Base-by-base conservation (phyloP, 1,140 invertebrate genomes). In the Sminthurinus signatus region DNA sequence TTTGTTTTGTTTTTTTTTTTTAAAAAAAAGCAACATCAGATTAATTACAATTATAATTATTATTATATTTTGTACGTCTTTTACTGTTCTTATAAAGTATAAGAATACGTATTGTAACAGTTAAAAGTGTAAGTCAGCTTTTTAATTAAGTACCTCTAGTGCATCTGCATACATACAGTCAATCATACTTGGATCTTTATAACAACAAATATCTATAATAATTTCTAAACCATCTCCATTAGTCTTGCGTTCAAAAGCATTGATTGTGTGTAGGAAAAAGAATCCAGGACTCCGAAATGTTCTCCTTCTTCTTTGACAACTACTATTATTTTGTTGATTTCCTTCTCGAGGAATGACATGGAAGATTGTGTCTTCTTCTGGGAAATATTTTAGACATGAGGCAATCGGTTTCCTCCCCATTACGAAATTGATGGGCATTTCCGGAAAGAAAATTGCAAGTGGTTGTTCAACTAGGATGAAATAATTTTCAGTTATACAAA, bases 231-330 rank as follows among this genome's bases (percentile, higher is more conserved):
- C 79, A 46, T 86, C 83, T 15, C 73, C 68, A 51, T 79, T 78
- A 50, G 54, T 76, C 68, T 66, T 70, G 73, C 52, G 75, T 73
- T 92, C 91, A 73, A 85, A 96, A 56, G 88, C 84, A 78, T 96
- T 96, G 57, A 94, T 91, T 32, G 91, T 88, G 73, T 96, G 93
- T 2, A 94, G 80, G 70, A 86, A 92, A 73, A 94, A 93, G 65
- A 94, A 86, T 0, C 85, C 77, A 60, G 89, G 85, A 0, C 88
- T 81, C 23, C 83, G 73, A 73, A 84, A 88, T 48, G 81, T 83
- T 71, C 46, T 80, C n/a, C n/a, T n/a, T 81, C 1, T 76, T 75
- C 44, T 69, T 71, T 81, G 76, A 1, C 86, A 86, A 28, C 79
- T 83, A 19, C 46, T 25, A 19, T 54, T 25, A 10, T 28, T 8